phyloP scores from a whole-genome alignment of 2,888 invertebrate species.

The Ophioninae sp. region DNA sequence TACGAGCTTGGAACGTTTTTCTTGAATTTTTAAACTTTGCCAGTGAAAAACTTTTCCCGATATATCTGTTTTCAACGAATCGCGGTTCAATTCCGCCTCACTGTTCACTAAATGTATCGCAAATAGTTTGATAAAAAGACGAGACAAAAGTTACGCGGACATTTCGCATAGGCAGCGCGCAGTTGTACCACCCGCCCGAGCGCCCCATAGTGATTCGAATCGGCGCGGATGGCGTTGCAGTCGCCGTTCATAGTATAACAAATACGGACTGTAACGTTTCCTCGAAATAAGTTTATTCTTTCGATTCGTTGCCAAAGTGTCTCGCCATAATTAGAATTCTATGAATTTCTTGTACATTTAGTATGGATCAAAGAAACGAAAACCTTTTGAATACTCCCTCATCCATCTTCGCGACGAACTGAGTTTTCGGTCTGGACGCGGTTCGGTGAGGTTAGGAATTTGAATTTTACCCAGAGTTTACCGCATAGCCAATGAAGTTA shows the following conservation, averaged over 20 bases:
- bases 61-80: no score
- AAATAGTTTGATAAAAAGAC: no score
- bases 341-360: background rate
- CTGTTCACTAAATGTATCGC: no score
- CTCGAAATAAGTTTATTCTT: background rate
- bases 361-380: background rate
- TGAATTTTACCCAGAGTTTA: slow-evolving; percentile 28
- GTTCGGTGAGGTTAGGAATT: slow-evolving; percentile 56
- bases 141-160: no score
- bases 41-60: no score
- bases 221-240: slow-evolving; percentile 4
- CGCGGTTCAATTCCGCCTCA: no score
- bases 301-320: background rate
- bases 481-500: background rate
- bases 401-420: slow-evolving; percentile 8
- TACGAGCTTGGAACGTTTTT: no score
- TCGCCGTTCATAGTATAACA: background rate
- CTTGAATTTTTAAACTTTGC: no score
- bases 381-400: background rate
- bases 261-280: slow-evolving; percentile 25
- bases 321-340: background rate
- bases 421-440: background rate
- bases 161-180: no score
- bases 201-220: background rate
- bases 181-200: no score